phyloP scores from a whole-genome alignment of 2,797 vertebrate species.

The Ptychobarbus kaznakovi region DNA sequence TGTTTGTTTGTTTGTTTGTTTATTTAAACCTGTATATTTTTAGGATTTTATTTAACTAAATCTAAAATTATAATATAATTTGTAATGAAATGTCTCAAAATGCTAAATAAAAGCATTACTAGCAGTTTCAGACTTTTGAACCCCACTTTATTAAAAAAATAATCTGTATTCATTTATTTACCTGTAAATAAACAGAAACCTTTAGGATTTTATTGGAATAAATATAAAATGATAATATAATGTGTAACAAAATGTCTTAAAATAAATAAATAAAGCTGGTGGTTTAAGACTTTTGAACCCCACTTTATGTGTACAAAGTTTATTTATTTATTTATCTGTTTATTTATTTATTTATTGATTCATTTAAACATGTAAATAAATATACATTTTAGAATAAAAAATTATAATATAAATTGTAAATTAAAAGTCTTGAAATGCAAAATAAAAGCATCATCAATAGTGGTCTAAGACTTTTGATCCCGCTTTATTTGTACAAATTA shows the following conservation, averaged over 20 bases:
- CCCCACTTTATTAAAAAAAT: neutral
- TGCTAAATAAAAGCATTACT: neutral
- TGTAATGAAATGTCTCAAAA: neutral
- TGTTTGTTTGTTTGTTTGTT: neutral
- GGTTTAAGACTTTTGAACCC: neutral
- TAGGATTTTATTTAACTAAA: neutral
- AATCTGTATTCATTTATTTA: neutral
- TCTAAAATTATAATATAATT: neutral
- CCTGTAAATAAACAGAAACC: too few species aligned
- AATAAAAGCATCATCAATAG: neutral
- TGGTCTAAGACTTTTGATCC: neutral
- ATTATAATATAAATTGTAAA: neutral
- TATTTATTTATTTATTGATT: neutral
- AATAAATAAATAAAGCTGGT: neutral
- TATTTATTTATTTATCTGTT: neutral
- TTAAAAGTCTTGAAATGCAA: neutral
- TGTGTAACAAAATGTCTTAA: neutral
- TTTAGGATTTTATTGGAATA: neutral
- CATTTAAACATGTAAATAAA: neutral
- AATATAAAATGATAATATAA: neutral
- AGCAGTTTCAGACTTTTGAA: neutral
- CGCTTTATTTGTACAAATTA: neutral
- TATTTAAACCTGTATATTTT: neutral
- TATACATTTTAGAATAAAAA: neutral
- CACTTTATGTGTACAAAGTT: neutral